Base-by-base conservation (phyloP, 1,140 invertebrate genomes). In the Zophobas atratus region DNA sequence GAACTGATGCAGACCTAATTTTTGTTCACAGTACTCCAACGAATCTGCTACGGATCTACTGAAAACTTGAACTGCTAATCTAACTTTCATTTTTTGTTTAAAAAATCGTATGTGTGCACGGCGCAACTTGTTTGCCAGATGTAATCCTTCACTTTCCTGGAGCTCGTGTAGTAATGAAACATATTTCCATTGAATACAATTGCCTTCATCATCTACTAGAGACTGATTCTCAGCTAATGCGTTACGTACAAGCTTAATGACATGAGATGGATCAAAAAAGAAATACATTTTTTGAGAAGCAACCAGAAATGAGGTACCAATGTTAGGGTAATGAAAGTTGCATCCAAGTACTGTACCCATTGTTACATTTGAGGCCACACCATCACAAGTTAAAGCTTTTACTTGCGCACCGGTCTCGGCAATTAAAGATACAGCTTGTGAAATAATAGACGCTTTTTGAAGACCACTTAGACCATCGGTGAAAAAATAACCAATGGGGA, bases 401-500 rank as follows among this genome's bases (percentile, higher is more conserved):
- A 76, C 75, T 8, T 82, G 72, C 6, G 78, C 83, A 20, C 82
- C 75, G 6, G 79, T 72, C 70, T 85, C 83, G 33, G 82, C 6
- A n/a, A 86, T 34, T 48, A 86, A 75, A 77, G 83, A 82, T n/a
- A 84, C 35, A 43, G 77, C 76, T 76, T 81, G 72, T 51, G 55
- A n/a, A 49, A 84, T 70, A 38, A 84, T 77, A 60, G 73, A 74
- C 5, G 79, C 72, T 81, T 82, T 82, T 70, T 83, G 60, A 5
- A 51, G 6, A 1, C 76, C 79, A 48, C 8, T 80, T 8, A 84
- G 57, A 49, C 67, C 63, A 56, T 78, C 43, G 43, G 83, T 84
- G 34, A 86, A 82, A 81, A 84, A 86, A 73, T 86, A 86, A 0
- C 80, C 82, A n/a, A 84, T 80, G 46, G 84, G 84, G 1, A 86